Evolutionary conservation across 2,113 vertebrate species (phyloP).

Genomic region (Pungitius pungitius): DNA sequence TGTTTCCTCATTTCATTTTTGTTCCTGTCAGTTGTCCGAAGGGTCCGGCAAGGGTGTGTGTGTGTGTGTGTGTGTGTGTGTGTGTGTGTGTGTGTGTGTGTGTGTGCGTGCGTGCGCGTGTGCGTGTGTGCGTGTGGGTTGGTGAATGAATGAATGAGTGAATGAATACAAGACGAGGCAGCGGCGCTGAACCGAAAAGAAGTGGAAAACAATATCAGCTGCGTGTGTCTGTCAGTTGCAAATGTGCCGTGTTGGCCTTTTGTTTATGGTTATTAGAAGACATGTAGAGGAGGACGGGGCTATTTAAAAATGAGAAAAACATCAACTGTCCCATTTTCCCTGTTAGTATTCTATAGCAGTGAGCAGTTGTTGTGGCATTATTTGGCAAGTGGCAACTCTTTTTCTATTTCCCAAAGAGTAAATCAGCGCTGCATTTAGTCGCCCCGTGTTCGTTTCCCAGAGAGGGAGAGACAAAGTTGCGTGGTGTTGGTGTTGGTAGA

Average conservation of each 20-base stretch:
- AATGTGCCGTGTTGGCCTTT: constrained; percentile 80
- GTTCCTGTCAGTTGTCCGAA: constrained; percentile 70
- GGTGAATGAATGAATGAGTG: constrained; percentile 56
- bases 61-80: background rate
- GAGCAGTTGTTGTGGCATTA: constrained; percentile 40
- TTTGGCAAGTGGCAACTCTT: constrained; percentile 27
- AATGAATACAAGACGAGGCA: constrained; percentile 77
- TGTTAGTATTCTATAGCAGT: constrained; percentile 42
- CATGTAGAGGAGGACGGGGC: constrained; percentile 23
- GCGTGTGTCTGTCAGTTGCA: constrained; percentile 82
- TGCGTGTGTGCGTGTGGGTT: background rate
- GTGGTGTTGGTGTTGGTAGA: constrained; percentile 81
- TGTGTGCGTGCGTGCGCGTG: constrained; percentile 36
- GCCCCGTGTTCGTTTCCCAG: constrained; percentile 49
- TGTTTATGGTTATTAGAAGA: constrained; percentile 79
- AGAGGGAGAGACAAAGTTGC: constrained; percentile 90
- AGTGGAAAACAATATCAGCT: constrained; percentile 87
- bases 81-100: constrained; percentile 38
- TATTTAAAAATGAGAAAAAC: constrained; percentile 63
- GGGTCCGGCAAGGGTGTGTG: constrained; percentile 43
- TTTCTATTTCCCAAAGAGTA: constrained; percentile 27
- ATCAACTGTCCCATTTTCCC: constrained; percentile 55
- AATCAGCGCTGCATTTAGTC: constrained; percentile 67
- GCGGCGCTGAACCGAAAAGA: constrained; percentile 80
- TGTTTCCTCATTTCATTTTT: constrained; percentile 72